Evolutionary conservation across 2,797 vertebrate genomes (phyloP), one percentile per base, ranked within the genome.

Genomic region (Loris lydekkerianus): DNA sequence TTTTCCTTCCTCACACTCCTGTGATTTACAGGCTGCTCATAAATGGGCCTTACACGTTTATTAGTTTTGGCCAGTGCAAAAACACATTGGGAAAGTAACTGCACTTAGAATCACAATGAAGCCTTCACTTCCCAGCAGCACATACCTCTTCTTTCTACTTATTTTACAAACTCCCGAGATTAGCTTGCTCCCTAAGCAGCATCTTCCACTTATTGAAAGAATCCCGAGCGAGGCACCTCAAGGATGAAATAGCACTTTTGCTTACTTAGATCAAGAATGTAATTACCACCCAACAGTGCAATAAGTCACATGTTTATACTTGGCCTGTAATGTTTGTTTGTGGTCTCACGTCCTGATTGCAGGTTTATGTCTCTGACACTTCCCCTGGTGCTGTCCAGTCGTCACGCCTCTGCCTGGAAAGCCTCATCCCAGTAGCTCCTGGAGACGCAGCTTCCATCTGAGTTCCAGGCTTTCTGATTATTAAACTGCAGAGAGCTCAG

Each of bases 401-500:
- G 14, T 97, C 94, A 65, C 65, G 89, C 87, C 96, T 97, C 96
- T 96, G 93, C 88, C 85, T 96, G 84, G 43, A 70, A 78, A 82
- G 76, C 83, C 43, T 7, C 14, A 18, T 4, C 10, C 3, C 20
- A 14, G 1, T 53, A 96, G 94, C 97, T 97, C 89, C 94, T 96
- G 97, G 91, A 5, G 67, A 70, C 91, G 96, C 89, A 94, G 76
- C 96, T 98, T 97, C 97, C 86, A 95, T 93, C 94, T 43, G 53
- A 96, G 96, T 94, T 96, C 93, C 91, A 96, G 73, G 37, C 98
- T 97, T 97, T 95, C 96, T 98, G 97, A 96, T 98, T 98, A 98
- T 98, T 98, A 98, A 98, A 97, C 96, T 98, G 97, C 83, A 96
- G 96, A 98, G 96, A 98, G 93, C 95, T 98, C 97, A 97, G 96